Conservation (phyloP, 2,797 vertebrate genomes). For the Sebastolobus alascanus region DNA sequence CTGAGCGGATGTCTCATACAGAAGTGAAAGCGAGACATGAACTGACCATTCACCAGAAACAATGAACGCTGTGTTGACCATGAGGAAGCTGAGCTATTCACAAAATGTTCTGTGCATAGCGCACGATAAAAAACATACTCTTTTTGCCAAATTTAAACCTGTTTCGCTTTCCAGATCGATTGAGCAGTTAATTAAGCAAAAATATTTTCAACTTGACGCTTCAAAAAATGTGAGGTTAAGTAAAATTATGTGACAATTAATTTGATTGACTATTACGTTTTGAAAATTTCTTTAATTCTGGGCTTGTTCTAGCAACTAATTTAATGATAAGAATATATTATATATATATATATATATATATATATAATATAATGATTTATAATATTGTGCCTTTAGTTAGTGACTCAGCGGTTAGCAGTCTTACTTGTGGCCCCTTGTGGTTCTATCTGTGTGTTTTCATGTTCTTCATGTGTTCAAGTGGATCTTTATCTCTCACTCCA, state of each 20-base stretch:
- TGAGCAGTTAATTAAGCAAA: neutral
- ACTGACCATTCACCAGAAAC: slow-evolving; percentile 32
- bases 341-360: no score
- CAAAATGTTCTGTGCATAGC: slow-evolving; percentile 5
- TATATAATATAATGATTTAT: neutral
- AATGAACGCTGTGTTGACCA: slow-evolving; percentile 26
- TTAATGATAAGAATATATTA: neutral
- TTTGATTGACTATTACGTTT: neutral
- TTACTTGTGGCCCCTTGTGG: rapidly evolving
- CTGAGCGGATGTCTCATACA: neutral
- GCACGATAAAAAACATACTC: neutral
- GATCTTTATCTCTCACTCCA: slow-evolving; percentile 5
- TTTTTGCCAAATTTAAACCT: neutral
- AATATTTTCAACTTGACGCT: neutral
- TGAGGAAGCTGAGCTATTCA: slow-evolving; percentile 17
- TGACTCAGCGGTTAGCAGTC: neutral
- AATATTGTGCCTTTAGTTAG: neutral
- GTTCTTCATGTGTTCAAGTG: neutral
- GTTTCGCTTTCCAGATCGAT: neutral
- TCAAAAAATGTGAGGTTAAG: neutral
- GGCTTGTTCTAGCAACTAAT: neutral
- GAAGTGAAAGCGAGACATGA: slow-evolving; percentile 41
- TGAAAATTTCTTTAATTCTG: neutral
- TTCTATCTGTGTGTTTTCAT: slow-evolving; percentile 3
- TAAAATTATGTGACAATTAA: neutral